These are phyloP conservation scores for Pseudococcus longispinus DNA, from an alignment of 2,888 invertebrate species.

Conservation along the genomic window DNA sequence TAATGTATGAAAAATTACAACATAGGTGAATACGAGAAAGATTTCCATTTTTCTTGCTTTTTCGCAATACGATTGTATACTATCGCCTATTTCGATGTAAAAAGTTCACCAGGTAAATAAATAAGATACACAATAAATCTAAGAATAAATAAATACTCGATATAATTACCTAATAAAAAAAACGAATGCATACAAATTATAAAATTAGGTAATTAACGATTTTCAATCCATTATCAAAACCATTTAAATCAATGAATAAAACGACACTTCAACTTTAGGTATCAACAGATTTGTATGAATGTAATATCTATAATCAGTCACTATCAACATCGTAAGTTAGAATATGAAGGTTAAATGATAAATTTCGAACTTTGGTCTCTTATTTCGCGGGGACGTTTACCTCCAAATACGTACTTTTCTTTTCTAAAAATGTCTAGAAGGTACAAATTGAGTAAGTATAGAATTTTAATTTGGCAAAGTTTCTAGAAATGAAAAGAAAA, in stretches of 20 bases:
- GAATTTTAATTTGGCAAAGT: neutral
- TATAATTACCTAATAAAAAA: neutral
- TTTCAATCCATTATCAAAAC: neutral
- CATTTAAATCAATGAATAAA: neutral
- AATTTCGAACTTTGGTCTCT: neutral
- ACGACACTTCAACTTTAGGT: neutral
- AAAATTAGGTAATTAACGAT: neutral
- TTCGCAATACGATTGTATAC: too few species aligned
- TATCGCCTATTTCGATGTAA: too few species aligned
- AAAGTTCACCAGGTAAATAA: too few species aligned
- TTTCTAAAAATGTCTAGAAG: neutral
- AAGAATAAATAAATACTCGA: too few species aligned
- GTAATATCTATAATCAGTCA: too few species aligned
- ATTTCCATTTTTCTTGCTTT: too few species aligned
- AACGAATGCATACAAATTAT: neutral
- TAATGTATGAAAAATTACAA: too few species aligned
- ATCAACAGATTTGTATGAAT: neutral
- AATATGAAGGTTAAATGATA: conserved; percentile 13
- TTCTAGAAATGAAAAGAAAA: too few species aligned
- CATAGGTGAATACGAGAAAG: too few species aligned
- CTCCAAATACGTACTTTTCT: neutral
- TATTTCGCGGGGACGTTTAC: neutral
- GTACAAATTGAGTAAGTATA: too few species aligned
- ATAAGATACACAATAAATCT: too few species aligned
- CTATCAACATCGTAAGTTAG: neutral